phyloP scores from a whole-genome alignment of 2,888 invertebrate species.

The Acanthoscelides obtectus region DNA sequence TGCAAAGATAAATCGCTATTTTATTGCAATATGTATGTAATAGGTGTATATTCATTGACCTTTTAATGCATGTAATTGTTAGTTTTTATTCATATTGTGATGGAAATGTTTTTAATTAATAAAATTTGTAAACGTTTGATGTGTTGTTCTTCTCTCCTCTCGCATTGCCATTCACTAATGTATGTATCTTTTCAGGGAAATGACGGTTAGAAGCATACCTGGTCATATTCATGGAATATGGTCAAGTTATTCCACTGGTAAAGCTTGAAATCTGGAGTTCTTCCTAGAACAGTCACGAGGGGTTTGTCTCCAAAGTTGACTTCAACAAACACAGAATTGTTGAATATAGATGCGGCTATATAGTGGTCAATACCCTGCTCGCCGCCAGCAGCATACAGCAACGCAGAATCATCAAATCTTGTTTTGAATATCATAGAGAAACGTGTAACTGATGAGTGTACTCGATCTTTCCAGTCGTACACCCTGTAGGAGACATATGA shows the following conservation, averaged over 20 bases:
- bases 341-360: conserved; percentile 80
- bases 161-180: too few species aligned
- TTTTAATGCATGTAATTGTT: too few species aligned
- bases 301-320: conserved; percentile 83
- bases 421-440: conserved; percentile 91
- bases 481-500: conserved; percentile 90
- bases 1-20: too few species aligned
- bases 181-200: too few species aligned
- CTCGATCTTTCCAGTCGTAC: conserved; percentile 88
- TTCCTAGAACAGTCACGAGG: conserved; percentile 61
- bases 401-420: conserved; percentile 82
- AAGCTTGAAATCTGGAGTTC: conserved; percentile 62
- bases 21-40: too few species aligned
- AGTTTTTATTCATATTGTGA: too few species aligned
- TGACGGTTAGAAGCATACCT: conserved; percentile 27
- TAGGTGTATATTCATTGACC: too few species aligned
- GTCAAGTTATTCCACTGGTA: conserved; percentile 84
- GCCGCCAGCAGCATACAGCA: conserved; percentile 91
- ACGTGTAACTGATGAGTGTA: conserved; percentile 80
- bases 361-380: conserved; percentile 85
- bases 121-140: too few species aligned
- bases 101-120: too few species aligned
- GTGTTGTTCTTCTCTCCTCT: too few species aligned
- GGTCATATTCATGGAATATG: conserved; percentile 72
- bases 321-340: conserved; percentile 79